Conservation (phyloP, 2,797 vertebrate genomes). For the Sebastes flavidus region DNA sequence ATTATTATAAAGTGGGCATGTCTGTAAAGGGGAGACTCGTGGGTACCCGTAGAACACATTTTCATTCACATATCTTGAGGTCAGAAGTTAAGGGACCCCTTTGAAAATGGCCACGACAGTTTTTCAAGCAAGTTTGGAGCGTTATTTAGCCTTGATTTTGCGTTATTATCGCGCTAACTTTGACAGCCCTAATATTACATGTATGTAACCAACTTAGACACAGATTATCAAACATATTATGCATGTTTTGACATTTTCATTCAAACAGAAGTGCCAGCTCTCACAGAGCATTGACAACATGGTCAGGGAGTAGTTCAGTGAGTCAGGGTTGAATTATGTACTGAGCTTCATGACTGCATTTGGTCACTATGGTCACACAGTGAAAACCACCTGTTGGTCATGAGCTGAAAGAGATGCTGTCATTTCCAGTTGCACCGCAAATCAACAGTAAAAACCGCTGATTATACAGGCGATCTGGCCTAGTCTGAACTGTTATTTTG, state of each 20-base stretch:
- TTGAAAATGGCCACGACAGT: too few relatives aligned
- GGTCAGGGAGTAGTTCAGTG: background rate
- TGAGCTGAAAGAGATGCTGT: background rate
- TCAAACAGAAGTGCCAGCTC: background rate
- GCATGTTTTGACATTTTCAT: background rate
- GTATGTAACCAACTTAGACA: background rate
- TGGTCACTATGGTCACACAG: background rate
- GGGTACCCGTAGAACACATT: too few relatives aligned
- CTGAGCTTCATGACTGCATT: background rate
- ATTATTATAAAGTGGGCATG: too few relatives aligned
- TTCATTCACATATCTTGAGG: too few relatives aligned
- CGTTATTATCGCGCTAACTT: too few relatives aligned
- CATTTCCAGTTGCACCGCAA: background rate
- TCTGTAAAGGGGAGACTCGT: too few relatives aligned
- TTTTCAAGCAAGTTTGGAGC: too few relatives aligned
- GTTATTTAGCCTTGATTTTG: too few relatives aligned
- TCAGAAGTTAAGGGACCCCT: too few relatives aligned
- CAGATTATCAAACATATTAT: background rate
- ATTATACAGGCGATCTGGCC: background rate
- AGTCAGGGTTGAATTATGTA: constrained; percentile 5
- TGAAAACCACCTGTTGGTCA: constrained; percentile 5
- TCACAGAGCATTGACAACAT: background rate
- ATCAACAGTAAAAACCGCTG: background rate
- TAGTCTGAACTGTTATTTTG: background rate
- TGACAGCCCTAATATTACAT: background rate